Conservation (phyloP, 2,113 vertebrate genomes). For the Pomatorhinus ruficollis region DNA sequence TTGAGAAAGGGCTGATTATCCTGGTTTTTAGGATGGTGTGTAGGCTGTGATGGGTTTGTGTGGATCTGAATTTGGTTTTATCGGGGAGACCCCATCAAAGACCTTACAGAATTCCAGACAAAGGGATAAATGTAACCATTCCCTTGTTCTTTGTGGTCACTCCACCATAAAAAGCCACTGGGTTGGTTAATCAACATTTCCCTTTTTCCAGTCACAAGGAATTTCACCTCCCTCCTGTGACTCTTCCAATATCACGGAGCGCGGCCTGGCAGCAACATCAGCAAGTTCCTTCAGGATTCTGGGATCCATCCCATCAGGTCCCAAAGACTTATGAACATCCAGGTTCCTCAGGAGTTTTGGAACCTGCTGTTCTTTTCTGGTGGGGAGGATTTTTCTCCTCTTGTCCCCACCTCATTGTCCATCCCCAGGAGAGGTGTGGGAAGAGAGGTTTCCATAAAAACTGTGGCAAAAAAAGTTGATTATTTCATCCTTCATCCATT, state of each 20-base stretch:
- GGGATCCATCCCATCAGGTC: background rate
- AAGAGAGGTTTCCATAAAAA: background rate
- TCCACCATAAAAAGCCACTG: background rate
- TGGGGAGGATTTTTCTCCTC: background rate
- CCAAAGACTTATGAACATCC: background rate
- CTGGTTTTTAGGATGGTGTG: background rate
- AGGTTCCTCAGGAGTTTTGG: background rate
- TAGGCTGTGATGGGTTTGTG: too few relatives aligned
- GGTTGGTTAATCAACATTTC: accelerated
- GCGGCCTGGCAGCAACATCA: background rate
- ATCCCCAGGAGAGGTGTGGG: background rate
- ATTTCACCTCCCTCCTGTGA: background rate
- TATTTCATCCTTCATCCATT: background rate
- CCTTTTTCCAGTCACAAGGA: background rate
- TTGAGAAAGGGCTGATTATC: background rate
- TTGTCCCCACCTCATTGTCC: background rate
- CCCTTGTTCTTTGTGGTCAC: background rate
- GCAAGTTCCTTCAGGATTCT: background rate
- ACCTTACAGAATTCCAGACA: background rate
- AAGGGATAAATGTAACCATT: background rate
- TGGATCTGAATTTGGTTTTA: background rate
- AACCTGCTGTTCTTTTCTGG: background rate
- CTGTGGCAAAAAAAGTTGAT: background rate
- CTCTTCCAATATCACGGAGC: accelerated
- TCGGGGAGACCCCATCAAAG: background rate